Evolutionary conservation across 2,888 invertebrate species (phyloP).

Genomic region (Flabesymbios commensalis): DNA sequence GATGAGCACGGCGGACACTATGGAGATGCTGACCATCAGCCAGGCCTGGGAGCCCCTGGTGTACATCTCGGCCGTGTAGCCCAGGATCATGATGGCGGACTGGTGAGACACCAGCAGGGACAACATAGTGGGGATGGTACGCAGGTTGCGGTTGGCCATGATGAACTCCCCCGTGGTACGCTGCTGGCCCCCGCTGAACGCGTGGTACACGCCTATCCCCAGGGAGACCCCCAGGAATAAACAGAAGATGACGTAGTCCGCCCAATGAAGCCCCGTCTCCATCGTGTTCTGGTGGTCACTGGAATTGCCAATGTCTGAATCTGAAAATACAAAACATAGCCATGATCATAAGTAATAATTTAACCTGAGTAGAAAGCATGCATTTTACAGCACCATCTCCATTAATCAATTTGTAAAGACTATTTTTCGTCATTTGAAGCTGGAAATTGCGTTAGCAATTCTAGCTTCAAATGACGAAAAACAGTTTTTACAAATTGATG

Average conservation of each 20-base stretch:
- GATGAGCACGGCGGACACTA: constrained; percentile 29
- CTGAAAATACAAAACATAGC: too few species aligned
- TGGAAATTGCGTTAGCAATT: too few species aligned
- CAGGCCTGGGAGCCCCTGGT: constrained; percentile 35
- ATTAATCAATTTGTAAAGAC: too few species aligned
- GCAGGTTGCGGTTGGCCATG: constrained; percentile 27
- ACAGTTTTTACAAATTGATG: too few species aligned
- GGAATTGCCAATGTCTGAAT: too few species aligned
- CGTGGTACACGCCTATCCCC: constrained; percentile 34
- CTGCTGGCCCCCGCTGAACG: constrained; percentile 32
- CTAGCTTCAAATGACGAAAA: too few species aligned
- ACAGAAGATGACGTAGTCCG: constrained; percentile 28
- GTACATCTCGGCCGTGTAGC: constrained; percentile 38
- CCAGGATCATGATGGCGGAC: constrained; percentile 35
- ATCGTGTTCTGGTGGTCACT: too few species aligned
- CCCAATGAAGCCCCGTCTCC: constrained; percentile 24
- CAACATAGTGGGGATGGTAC: constrained; percentile 33
- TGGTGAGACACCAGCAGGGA: constrained; percentile 38
- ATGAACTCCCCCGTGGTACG: constrained; percentile 31
- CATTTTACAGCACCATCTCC: too few species aligned
- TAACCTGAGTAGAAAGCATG: too few species aligned
- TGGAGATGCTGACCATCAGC: constrained; percentile 34
- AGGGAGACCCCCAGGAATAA: constrained; percentile 19
- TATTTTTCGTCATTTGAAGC: too few species aligned
- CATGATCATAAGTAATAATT: too few species aligned